phyloP scores from a whole-genome alignment of 2,797 vertebrate species.

The Poliocrania exsul region DNA sequence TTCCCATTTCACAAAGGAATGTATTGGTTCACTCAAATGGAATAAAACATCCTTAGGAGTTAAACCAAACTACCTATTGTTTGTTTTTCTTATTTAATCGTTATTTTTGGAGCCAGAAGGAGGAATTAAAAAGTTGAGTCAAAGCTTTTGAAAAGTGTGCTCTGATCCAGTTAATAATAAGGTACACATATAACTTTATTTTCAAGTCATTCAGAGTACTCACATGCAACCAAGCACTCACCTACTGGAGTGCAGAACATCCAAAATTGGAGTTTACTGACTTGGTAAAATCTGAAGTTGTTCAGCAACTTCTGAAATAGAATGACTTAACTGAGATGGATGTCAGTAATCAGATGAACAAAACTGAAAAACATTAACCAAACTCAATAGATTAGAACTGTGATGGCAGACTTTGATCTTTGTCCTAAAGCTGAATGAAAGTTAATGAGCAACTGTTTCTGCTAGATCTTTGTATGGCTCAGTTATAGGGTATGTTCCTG shows the following conservation, averaged over 20 bases:
- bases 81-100: background rate
- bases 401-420: background rate
- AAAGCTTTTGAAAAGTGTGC: background rate
- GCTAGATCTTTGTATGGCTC: background rate
- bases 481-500: background rate
- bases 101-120: background rate
- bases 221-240: background rate
- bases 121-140: background rate
- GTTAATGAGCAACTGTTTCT: background rate
- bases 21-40: slow-evolving; percentile 3
- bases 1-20: background rate
- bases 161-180: background rate
- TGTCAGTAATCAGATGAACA: background rate
- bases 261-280: background rate
- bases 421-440: background rate
- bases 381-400: background rate
- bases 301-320: background rate
- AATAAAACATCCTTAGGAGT: slow-evolving; percentile 30
- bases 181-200: background rate
- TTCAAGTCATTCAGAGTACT: background rate
- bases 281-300: background rate
- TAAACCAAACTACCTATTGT: background rate
- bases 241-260: background rate
- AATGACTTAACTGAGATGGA: background rate
- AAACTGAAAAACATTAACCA: background rate